A percentile compares a stretch with the other conserved stretches of the same genome.
Evolutionary conservation across 2,888 invertebrate genomes (phyloP).

Genomic region (Aplocera efformata): DNA sequence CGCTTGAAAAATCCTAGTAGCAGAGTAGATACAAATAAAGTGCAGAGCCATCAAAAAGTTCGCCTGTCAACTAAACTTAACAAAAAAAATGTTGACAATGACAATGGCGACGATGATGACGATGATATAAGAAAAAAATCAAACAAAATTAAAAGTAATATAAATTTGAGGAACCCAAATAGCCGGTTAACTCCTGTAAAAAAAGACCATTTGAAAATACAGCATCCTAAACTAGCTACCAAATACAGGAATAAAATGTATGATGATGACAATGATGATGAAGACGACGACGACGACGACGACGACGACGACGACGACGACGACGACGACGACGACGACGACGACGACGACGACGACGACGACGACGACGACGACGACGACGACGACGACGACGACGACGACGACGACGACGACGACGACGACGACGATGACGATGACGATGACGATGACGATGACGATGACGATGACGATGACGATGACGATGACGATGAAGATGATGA

Average conservation of each 20-base stretch:
- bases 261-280: constrained; percentile 45
- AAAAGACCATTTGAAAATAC: constrained; percentile 3
- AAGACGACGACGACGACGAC: constrained; percentile 61
- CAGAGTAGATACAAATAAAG: constrained; percentile 37
- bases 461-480: constrained; percentile 51
- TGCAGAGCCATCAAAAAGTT: constrained; percentile 41
- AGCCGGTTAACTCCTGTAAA: constrained; percentile 2
- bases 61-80: constrained; percentile 34
- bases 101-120: constrained; percentile 68
- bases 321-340: constrained; percentile 57
- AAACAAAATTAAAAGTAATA: constrained; percentile 5
- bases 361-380: constrained; percentile 70
- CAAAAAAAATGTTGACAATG: constrained; percentile 49
- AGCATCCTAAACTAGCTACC: constrained; percentile 8
- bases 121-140: constrained; percentile 45
- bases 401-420: constrained; percentile 58
- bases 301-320: constrained; percentile 69
- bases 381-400: constrained; percentile 38
- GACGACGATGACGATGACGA: constrained; percentile 56
- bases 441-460: constrained; percentile 62
- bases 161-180: constrained; percentile 3
- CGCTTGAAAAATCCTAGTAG: constrained; percentile 35
- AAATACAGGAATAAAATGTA: constrained; percentile 5
- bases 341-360: constrained; percentile 51
- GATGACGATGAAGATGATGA: constrained; percentile 58